phyloP scores from a whole-genome alignment of 2,888 invertebrate genomes.

The Scotopteryx bipunctaria region DNA sequence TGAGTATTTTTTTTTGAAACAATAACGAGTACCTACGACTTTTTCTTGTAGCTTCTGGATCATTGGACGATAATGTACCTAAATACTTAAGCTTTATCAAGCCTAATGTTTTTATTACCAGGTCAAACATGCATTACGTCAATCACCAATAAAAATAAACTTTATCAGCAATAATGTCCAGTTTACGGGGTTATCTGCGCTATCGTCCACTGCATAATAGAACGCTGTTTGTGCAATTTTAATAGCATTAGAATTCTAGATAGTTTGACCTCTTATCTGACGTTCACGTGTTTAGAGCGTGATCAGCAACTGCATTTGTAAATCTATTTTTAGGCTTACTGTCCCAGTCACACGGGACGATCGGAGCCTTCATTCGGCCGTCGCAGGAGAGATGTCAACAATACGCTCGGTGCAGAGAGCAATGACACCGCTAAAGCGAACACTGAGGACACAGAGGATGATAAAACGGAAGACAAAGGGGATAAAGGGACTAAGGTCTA shows the following conservation, averaged over 20 bases:
- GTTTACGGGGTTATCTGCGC: constrained; percentile 46
- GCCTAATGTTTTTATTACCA: constrained; percentile 25
- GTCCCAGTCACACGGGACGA: constrained; percentile 90
- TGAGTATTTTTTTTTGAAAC: too few relatives aligned
- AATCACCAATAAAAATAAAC: constrained; percentile 50
- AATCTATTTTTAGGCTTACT: constrained; percentile 86
- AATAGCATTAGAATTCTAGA: constrained; percentile 15
- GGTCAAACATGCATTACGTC: constrained; percentile 52
- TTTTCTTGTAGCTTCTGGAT: too few relatives aligned
- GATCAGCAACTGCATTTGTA: constrained; percentile 15
- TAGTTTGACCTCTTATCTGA: constrained; percentile 25
- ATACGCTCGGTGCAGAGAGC: constrained; percentile 54
- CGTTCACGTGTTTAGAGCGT: constrained; percentile 39
- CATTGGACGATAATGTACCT: constrained; percentile 4
- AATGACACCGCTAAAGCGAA: constrained; percentile 64
- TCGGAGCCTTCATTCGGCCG: constrained; percentile 93
- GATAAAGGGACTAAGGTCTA: constrained; percentile 53
- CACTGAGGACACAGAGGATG: constrained; percentile 45
- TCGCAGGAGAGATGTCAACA: constrained; percentile 83
- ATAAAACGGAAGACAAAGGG: constrained; percentile 34
- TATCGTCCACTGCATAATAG: constrained; percentile 41
- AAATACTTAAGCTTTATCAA: constrained; percentile 7
- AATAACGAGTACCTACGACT: too few relatives aligned
- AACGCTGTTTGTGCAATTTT: constrained; percentile 47
- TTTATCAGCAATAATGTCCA: constrained; percentile 44